Evolutionary conservation across 2,797 vertebrate species (phyloP).

Genomic region (Poecile montanus): DNA sequence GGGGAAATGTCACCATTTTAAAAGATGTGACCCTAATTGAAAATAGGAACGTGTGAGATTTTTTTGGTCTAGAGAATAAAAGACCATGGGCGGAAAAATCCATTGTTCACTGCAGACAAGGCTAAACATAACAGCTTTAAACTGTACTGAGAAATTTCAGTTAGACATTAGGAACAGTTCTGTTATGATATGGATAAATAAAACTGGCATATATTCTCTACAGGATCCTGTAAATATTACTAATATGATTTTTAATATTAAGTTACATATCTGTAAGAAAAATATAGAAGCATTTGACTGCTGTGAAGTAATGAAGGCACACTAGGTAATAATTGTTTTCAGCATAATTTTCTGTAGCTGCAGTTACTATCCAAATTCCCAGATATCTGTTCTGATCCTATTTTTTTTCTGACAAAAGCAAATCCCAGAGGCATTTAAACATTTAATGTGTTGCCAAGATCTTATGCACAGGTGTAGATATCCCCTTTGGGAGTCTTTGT

Average conservation of each 20-base stretch:
- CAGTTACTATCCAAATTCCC: not conserved
- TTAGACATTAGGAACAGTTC: not conserved
- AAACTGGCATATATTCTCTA: not conserved
- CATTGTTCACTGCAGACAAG: not conserved
- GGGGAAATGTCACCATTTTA: accelerated
- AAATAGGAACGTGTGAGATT: not conserved
- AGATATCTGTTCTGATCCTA: not conserved
- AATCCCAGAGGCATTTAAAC: slow-evolving; percentile 14
- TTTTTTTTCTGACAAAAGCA: not conserved
- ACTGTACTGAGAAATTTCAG: not conserved
- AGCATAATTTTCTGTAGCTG: not conserved
- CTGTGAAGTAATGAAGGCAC: not conserved
- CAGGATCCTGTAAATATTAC: not conserved
- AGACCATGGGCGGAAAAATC: not conserved
- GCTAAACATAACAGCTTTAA: not conserved
- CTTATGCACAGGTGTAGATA: not conserved
- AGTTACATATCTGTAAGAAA: not conserved
- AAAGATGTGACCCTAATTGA: not conserved
- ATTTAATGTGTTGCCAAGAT: not conserved
- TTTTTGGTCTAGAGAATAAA: not conserved
- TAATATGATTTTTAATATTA: not conserved
- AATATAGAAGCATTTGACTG: not conserved
- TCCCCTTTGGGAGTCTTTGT: not conserved
- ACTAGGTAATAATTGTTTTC: not conserved
- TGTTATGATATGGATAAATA: not conserved